These are phyloP conservation scores for Galleria mellonella DNA, from an alignment of 1,140 invertebrate genomes.

Conservation along the genomic window DNA sequence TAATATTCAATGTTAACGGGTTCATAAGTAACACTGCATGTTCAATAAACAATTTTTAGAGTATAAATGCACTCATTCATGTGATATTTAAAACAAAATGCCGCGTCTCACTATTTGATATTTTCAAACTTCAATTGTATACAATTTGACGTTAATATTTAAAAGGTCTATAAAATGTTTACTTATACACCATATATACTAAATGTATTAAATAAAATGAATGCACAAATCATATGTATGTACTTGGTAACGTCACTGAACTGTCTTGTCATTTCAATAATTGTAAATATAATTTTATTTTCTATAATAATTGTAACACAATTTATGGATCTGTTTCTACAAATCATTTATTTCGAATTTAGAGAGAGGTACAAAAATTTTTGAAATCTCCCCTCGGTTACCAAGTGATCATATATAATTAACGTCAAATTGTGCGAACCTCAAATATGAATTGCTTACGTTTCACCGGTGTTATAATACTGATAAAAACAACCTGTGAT, in stretches of 20 bases:
- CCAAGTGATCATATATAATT: background rate
- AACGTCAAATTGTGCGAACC: conserved; percentile 2
- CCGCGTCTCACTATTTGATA: conserved; percentile 6
- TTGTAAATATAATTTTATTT: no score
- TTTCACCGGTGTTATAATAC: conserved; percentile 23
- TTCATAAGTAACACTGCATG: background rate
- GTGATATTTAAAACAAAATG: conserved; percentile 39
- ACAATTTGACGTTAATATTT: conserved; percentile 2
- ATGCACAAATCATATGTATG: no score
- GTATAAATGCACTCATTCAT: conserved; percentile 47
- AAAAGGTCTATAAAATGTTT: background rate
- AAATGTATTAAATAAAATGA: background rate
- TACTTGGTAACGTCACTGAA: no score
- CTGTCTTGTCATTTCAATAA: no score
- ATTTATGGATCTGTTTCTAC: no score
- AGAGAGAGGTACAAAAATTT: no score
- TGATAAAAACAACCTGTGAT: conserved; percentile 42
- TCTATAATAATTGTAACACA: no score
- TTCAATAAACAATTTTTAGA: conserved; percentile 12
- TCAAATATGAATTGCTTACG: conserved; percentile 14
- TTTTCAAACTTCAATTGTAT: background rate
- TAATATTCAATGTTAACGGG: no score
- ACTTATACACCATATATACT: background rate
- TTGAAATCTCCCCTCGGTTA: no score
- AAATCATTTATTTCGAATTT: no score